Base-by-base conservation (phyloP, 2,797 vertebrate species). In the Pogoniulus pusillus region DNA sequence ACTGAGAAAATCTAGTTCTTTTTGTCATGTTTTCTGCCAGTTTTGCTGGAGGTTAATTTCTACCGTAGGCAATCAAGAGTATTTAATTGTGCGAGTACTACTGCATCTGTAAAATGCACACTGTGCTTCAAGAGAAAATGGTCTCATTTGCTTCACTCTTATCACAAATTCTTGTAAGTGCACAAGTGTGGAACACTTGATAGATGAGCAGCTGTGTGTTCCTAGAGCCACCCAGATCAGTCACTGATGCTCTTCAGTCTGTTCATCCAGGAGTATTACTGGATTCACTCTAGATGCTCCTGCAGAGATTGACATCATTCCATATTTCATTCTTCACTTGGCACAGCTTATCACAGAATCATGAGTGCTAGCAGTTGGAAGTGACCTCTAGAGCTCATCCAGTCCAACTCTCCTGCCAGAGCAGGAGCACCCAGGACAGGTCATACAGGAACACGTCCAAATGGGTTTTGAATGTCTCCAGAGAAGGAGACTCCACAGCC, bases 71-170 rank as follows among this genome's bases (percentile, higher is more conserved):
- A 88, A 90, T 88, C n/a, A 77, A 72, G 68, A 73, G 87, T 70
- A 82, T 58, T 68, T 86, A 64, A 85, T 91, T 85, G 85, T 57
- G n/a, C 82, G 2, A 4, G 15, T 47, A 72, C 65, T 58, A n/a
- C 22, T 72, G 51, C 32, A 87, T 57, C 70, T 91, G 37, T 85
- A 90, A 77, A 89, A 51, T 93, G 82, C 35, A 55, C 15, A 5
- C 35, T 4, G 7, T 69, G 53, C 53, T 87, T 94, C 72, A 79
- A 90, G 73, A 87, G 83, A 90, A 82, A 70, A 85, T 79, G 53
- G 66, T 93, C 84, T 92, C 24, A 66, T 94, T 91, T 91, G 65
- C 26, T 91, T 93, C 23, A 77, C 94, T 89, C 60, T 70, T 37
- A 70, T 74, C 55, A 70, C 54, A 54, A 23, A 63, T 32, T n/a